Base-by-base conservation (phyloP, 2,113 vertebrate genomes). In the Mormyrus lacerda region DNA sequence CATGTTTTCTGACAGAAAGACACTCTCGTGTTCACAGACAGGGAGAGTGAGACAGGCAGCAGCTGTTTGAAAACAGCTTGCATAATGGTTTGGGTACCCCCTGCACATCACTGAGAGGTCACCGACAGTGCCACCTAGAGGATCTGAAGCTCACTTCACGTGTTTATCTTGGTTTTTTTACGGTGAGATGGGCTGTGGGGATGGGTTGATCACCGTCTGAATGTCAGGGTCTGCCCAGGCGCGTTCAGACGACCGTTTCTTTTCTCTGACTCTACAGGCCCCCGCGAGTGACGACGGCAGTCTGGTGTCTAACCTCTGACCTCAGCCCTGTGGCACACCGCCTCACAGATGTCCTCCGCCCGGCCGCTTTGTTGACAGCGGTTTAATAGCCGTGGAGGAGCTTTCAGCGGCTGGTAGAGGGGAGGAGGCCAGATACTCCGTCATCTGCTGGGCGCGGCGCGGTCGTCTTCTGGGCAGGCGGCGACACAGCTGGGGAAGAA, bases 271-370 rank as follows among this genome's bases (percentile, higher is more conserved):
- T 73, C 69, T 39, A 5, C 15, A 35, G 15, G 69, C 35, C 69
- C 69, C 69, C 5, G 15, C 6, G 6, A 76, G 69, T 76, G 7
- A 79, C 11, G 35, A 79, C 15, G 35, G 47, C 83, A 48, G 83
- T 4, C n/a, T 27, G 83, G 24, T 45, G 44, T 47, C 47, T 85
- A 11, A 44, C 82, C 82, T 48, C 44, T 47, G 24, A 85, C 45
- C 83, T 89, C 90, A 91, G 84, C 90, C 89, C 83, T 6, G n/a
- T 15, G 21, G 47, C 83, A 27, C 8, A 8, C 24, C 24, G 48
- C 27, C 51, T 21, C 27, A 35, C 50, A 48, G 85, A 31, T 87
- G 48, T 87, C 83, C 47, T 24, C n/a, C 1, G 10, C 9, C 45
- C 7, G 9, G 42, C 21, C 3, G 7, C 13, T 53, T 85, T 58